Evolutionary conservation across 53 echinoderm and acorn worm species (phyloP).

Genomic region (Apostichopus leukothele): DNA sequence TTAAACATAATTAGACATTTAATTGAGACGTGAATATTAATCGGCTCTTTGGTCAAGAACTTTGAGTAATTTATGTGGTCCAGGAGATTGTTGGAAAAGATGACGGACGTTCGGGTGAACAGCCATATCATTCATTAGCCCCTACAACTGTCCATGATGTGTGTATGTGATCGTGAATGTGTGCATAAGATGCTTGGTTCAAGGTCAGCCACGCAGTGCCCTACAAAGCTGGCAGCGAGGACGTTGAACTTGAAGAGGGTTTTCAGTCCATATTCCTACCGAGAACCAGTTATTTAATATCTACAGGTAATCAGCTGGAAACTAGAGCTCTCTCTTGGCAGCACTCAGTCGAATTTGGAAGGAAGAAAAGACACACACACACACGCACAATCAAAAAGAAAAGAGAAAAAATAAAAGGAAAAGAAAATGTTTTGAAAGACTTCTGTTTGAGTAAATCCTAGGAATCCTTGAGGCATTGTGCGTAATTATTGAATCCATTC

Average conservation of each 20-base stretch:
- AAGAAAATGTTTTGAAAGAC: not conserved
- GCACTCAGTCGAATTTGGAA: not conserved
- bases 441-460: not conserved
- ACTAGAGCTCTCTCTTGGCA: constrained; percentile 22
- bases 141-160: no score
- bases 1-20: no score
- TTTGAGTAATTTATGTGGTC: no score
- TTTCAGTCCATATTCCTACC: not conserved
- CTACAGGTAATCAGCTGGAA: constrained; percentile 41
- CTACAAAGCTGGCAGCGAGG: constrained; percentile 3
- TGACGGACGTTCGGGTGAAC: no score
- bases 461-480: constrained; percentile 32
- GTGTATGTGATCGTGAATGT: no score
- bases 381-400: not conserved
- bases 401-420: not conserved
- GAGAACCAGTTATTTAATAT: constrained; percentile 18
- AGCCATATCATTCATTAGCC: no score
- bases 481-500: constrained; percentile 35
- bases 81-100: no score
- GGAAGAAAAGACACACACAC: not conserved
- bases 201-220: constrained; percentile 9
- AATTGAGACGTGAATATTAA: no score
- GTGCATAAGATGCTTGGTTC: not conserved
- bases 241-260: constrained; percentile 20
- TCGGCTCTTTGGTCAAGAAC: no score